Evolutionary conservation across 2,113 vertebrate genomes (phyloP), one percentile per base, ranked within the genome.

Genomic region (Pampusana beccarii): DNA sequence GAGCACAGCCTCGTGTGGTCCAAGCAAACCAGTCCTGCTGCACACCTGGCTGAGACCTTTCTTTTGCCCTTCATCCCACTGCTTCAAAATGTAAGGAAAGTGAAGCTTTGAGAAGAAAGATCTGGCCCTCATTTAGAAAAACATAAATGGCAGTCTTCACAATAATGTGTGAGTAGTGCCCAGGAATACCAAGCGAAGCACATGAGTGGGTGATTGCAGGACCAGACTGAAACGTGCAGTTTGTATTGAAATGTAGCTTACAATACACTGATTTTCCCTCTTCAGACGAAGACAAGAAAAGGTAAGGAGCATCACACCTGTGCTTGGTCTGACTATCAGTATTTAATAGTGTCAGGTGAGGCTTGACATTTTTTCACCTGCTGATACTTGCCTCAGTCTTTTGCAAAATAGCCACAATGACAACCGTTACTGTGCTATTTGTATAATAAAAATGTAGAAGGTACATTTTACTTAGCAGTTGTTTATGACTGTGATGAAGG

Each of bases 401-500:
- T 64, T 60, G 85, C 11, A 18, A 80, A 93, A 94, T 31, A 50
- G 64, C 86, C 83, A 94, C 88, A 71, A 18, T 56, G 67, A 51
- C 72, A 48, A 73, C 46, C 61, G 36, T 58, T 90, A 57, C 13
- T 64, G 64, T 73, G 48, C 40, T 88, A 20, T 88, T 80, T 77
- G 56, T 66, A 61, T 88, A 70, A 83, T 50, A 88, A 92, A 88
- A 96, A 90, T 5, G 11, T 67, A 54, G 72, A 93, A 87, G 51
- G 34, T 1, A 3, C 5, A 0, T 90, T 95, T 94, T 87, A 92
- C 50, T 94, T 85, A 77, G 88, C 82, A 82, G 46, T 53, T 94
- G 61, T 88, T 95, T 90, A 87, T 72, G 79, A 64, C 69, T 89
- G 34, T 71, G 75, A 93, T 4, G 9, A 95, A 94, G 67, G 92